Percentiles rank a stretch among this genome's conserved stretches.
Evolutionary conservation across 2,113 vertebrate species (phyloP).

Genomic region (Azemiops feae): DNA sequence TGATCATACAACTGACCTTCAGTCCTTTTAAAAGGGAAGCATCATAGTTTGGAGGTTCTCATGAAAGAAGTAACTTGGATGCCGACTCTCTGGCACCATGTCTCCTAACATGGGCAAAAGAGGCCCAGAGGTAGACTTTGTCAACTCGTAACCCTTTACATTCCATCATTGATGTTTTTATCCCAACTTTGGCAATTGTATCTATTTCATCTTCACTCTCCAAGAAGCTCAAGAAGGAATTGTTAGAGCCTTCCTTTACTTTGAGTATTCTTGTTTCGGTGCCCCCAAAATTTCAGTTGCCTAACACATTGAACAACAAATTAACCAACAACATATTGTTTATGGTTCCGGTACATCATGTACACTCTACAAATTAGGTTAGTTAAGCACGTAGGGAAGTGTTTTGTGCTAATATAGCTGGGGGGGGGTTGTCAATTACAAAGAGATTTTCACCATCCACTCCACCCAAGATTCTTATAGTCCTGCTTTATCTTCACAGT

Average conservation of each 20-base stretch:
- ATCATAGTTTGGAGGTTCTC: neutral
- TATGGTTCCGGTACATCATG: neutral
- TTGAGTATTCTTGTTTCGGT: neutral
- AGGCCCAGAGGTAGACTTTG: neutral
- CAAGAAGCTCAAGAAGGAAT: neutral
- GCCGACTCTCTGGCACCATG: neutral
- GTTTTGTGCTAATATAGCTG: neutral
- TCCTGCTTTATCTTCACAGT: neutral
- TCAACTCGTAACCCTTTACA: neutral
- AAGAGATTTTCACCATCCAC: neutral
- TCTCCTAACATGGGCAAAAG: no score
- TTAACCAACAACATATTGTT: neutral
- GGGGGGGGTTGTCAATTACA: neutral
- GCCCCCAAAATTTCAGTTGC: neutral
- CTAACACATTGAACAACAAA: neutral
- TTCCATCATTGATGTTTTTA: neutral
- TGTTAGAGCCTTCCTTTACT: neutral
- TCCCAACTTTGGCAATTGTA: no score
- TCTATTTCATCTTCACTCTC: no score
- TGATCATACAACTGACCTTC: constrained; percentile 16
- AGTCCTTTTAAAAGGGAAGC: neutral
- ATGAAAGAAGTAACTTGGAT: neutral
- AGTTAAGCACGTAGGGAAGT: neutral
- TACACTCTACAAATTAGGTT: neutral
- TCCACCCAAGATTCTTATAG: neutral